A percentile compares a stretch with the other conserved stretches of the same genome.
These are phyloP conservation scores for Hetaerina americana DNA, from an alignment of 1,140 invertebrate genomes.

Conservation along the genomic window DNA sequence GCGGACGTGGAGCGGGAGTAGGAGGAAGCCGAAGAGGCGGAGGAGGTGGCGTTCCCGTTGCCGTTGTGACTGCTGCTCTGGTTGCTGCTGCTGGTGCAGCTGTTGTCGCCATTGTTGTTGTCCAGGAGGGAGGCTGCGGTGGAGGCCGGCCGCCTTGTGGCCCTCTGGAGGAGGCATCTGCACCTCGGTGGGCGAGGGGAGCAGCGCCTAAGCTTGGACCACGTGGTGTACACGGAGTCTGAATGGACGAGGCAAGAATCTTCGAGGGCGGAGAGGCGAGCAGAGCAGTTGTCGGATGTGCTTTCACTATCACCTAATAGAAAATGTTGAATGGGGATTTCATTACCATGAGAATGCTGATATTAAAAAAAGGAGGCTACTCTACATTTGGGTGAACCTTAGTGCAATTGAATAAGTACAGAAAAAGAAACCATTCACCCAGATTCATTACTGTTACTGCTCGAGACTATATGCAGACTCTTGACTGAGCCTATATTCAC, in stretches of 20 bases:
- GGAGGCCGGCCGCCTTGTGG: not conserved
- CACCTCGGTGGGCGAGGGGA: not conserved
- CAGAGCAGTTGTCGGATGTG: constrained; percentile 3
- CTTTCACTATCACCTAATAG: not conserved
- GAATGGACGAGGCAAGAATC: constrained; percentile 68
- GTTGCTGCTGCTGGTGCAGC: constrained; percentile 48
- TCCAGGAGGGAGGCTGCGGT: not conserved
- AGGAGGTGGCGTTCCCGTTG: constrained; percentile 9
- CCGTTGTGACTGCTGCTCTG: constrained; percentile 28
- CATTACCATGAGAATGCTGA: too few species aligned
- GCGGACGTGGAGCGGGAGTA: not conserved
- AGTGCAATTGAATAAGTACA: not conserved
- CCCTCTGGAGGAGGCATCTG: not conserved
- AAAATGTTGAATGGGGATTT: not conserved
- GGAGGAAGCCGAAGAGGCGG: not conserved
- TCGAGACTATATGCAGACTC: too few species aligned
- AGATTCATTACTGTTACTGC: not conserved
- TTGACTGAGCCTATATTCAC: too few species aligned
- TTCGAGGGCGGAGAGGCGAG: constrained; percentile 21
- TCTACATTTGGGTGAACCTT: too few species aligned
- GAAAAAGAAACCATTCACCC: not conserved
- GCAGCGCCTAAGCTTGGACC: constrained; percentile 56
- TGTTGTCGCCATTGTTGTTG: not conserved
- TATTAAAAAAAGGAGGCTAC: too few species aligned
- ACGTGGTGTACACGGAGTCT: constrained; percentile 65